Evolutionary conservation across 2,888 invertebrate species (phyloP), one percentile per base, ranked within the genome.

Genomic region (Limnephilus lunatus): DNA sequence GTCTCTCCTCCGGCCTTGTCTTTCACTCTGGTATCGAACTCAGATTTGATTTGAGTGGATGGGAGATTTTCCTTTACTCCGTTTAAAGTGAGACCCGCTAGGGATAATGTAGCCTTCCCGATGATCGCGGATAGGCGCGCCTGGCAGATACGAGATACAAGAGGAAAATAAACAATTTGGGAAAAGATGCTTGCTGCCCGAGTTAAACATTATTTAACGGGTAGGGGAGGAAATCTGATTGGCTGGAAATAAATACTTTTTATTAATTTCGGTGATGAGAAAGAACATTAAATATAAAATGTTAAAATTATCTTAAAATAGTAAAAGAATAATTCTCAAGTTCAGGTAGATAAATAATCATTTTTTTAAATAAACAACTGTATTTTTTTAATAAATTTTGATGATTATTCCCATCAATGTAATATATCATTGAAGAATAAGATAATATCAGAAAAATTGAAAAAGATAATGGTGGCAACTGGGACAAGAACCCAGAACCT

Each of bases 1-100:
- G 91, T 89, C 92, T 92, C 81, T 91, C 92, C 90, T 82, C 85
- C 53, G 87, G 68, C 90, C 92, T 90, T 80, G 85, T 92, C 90
- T 87, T 53, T 35, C 89, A 80, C 48, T 15, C 85, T 25, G 85
- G 88, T 80, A 91, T 91, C 86, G 91, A 89, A 88, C 81, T 89
- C 85, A 81, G 91, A 81, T 91, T 89, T 91, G 91, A 91, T 91
- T 91, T 89, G 82, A 91, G 85, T 86, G 89, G 53, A 89, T 81
- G 91, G 32, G 39, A 91, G 81, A 83, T 89, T 88, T 19, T 48
- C 88, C 85, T 91, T 80, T 48, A 83, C 82, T 32, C 88, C 30
- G 82, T 53, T 88, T 88, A 82, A 90, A 44, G 83, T 30, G 81
- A 90, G 83, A 83, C 87, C 53, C 53, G 87, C 87, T 31, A 68